Percentiles rank a stretch among this genome's conserved stretches.
Evolutionary conservation across 2,888 invertebrate genomes (phyloP).

Genomic region (Galerucella pusilla): DNA sequence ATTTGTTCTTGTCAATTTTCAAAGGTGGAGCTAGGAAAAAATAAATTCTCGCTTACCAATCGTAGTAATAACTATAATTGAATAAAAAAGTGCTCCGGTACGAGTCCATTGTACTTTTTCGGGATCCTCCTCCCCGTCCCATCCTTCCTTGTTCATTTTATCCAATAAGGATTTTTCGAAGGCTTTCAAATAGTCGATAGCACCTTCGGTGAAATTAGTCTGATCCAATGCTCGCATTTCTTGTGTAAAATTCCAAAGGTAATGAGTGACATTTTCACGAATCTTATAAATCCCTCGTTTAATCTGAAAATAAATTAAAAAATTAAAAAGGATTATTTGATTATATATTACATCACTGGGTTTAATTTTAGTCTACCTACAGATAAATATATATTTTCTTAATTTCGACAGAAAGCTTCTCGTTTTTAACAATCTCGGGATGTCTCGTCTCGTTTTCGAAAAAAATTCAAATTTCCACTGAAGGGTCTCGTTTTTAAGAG

Average conservation of each 20-base stretch:
- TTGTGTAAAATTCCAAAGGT: slow-evolving; percentile 81
- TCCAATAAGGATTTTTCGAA: slow-evolving; percentile 80
- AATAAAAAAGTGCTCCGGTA: slow-evolving; percentile 91
- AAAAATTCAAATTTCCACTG: too few relatives aligned
- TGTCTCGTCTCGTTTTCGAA: too few relatives aligned
- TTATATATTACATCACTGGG: too few relatives aligned
- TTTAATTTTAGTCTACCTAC: too few relatives aligned
- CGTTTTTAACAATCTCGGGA: too few relatives aligned
- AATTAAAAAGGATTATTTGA: neutral
- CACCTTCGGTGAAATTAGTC: slow-evolving; percentile 83
- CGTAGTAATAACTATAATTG: slow-evolving; percentile 95
- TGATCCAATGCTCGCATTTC: slow-evolving; percentile 75
- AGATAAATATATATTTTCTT: too few relatives aligned
- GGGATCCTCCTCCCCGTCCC: slow-evolving; percentile 80
- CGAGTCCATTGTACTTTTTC: slow-evolving; percentile 82
- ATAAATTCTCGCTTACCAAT: slow-evolving; percentile 76
- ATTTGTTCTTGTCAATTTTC: too few relatives aligned
- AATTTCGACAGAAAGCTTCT: too few relatives aligned
- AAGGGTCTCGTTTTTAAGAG: too few relatives aligned
- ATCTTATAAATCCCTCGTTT: slow-evolving; percentile 80
- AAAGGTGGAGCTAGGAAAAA: neutral
- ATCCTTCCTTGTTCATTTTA: slow-evolving; percentile 89
- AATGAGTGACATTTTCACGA: slow-evolving; percentile 79
- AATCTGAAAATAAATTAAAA: slow-evolving; percentile 68
- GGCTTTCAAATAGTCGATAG: slow-evolving; percentile 68